Evolutionary conservation across 2,113 vertebrate species (phyloP), one percentile per base, ranked within the genome.

Genomic region (Osmerus mordax): DNA sequence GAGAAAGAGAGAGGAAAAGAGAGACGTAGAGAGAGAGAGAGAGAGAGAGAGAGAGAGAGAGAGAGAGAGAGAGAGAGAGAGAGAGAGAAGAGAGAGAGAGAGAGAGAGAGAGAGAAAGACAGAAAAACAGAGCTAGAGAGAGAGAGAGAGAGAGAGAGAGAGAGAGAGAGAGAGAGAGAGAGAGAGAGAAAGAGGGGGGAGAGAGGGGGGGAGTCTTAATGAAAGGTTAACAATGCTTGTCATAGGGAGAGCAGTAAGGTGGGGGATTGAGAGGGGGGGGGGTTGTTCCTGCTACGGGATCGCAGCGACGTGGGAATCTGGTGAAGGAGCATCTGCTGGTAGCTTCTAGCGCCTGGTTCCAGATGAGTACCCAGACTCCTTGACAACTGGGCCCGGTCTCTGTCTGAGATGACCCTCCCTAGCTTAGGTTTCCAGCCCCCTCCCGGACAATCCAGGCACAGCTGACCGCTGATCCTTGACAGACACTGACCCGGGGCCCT

Each of bases 181-280:
- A 53, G 81, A 80, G 80, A 82, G 82, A 53, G 81, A 80, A 78
- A 82, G 82, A 53, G 81, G n/a, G n/a, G n/a, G n/a, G n/a, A 53
- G 81, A 80, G 80, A 82, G 82, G 78, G 80, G 81, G 82, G 69
- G 47, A 70, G 70, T 67, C 72, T 61, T 73, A 81, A 82, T 84
- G 77, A 84, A 78, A 78, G 68, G 65, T 81, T 78, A 79, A 82
- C 80, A 86, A 84, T 84, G 74, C 67, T 75, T 79, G 81, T 76
- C 79, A 64, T 67, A 80, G 64, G 68, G 29, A 25, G 54, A 23
- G 21, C 16, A 32, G 19, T 12, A 11, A 47, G 9, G 41, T 47
- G 1, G 41, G 41, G 41, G 41, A 12, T 2, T 9, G 41, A 12
- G 41, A 8, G 32, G 32, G 32, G 32, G 32, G 36, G 36, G 36